These are phyloP conservation scores for Peromyscus californicus DNA, from an alignment of 2,113 vertebrate species.

Conservation along the genomic window DNA sequence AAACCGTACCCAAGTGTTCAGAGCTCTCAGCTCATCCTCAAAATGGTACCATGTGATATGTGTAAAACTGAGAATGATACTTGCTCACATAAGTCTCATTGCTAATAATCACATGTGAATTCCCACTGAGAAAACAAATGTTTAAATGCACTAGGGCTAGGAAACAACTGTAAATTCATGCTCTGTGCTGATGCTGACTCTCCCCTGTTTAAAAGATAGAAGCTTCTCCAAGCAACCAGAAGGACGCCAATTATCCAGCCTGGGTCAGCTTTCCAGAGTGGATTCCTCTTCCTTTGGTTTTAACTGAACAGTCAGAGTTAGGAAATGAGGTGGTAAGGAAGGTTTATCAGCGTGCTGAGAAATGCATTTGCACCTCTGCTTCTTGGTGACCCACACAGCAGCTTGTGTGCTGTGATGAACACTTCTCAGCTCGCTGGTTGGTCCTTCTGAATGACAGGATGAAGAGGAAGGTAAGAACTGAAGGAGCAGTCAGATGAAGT, in stretches of 20 bases:
- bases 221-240: slow-evolving; percentile 51
- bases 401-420: not conserved
- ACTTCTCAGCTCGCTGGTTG: not conserved
- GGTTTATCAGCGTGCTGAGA: slow-evolving; percentile 39
- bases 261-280: slow-evolving; percentile 30
- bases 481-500: slow-evolving; percentile 69
- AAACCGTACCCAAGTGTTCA: slow-evolving; percentile 55
- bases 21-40: slow-evolving; percentile 78
- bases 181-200: slow-evolving; percentile 40
- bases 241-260: slow-evolving; percentile 66
- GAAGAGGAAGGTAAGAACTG: slow-evolving; percentile 46
- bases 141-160: slow-evolving; percentile 78
- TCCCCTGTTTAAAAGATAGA: slow-evolving; percentile 57
- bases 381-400: not conserved
- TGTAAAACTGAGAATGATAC: slow-evolving; percentile 85
- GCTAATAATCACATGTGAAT: slow-evolving; percentile 71
- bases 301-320: slow-evolving; percentile 73
- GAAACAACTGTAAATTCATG: slow-evolving; percentile 80
- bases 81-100: slow-evolving; percentile 74
- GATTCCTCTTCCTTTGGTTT: slow-evolving; percentile 75
- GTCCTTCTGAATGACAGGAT: slow-evolving; percentile 18
- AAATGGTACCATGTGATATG: slow-evolving; percentile 82
- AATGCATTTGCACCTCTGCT: slow-evolving; percentile 44
- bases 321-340: slow-evolving; percentile 70
- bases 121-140: slow-evolving; percentile 83